These are phyloP conservation scores for Caenorhabditis sp. DNA, from an alignment of 2,888 invertebrate genomes.

Conservation along the genomic window DNA sequence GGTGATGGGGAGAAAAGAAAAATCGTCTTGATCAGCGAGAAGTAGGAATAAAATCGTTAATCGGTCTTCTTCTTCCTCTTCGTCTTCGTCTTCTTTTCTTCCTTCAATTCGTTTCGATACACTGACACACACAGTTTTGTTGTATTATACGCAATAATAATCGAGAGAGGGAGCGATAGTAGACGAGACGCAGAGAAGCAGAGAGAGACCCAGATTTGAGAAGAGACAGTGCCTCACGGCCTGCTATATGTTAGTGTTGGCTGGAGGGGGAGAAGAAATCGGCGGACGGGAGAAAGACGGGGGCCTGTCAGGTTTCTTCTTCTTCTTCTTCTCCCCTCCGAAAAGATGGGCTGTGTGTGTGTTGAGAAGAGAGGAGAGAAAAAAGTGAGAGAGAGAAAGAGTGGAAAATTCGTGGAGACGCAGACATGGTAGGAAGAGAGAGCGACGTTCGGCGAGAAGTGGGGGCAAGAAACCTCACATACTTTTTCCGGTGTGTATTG, in stretches of 20 bases:
- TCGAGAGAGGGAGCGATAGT: conserved; percentile 14
- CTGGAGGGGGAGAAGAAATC: conserved; percentile 23
- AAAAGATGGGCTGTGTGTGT: conserved; percentile 23
- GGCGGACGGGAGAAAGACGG: not conserved
- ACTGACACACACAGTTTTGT: conserved; percentile 26
- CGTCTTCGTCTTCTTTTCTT: not conserved
- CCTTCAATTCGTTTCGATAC: not conserved
- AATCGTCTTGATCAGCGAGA: conserved; percentile 4
- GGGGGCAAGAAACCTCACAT: not conserved
- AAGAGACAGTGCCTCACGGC: conserved; percentile 22
- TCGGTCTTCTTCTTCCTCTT: conserved; percentile 27
- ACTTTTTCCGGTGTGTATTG: not conserved
- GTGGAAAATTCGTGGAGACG: not conserved
- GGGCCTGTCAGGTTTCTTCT: conserved; percentile 29
- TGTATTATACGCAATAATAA: conserved; percentile 37
- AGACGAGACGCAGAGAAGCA: not conserved
- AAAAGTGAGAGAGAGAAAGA: not conserved
- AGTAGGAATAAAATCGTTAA: conserved; percentile 27
- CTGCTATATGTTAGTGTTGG: not conserved
- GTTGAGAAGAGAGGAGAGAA: not conserved
- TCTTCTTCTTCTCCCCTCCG: not conserved
- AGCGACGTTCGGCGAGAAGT: conserved; percentile 31
- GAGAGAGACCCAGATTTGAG: not conserved
- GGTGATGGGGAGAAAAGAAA: not conserved
- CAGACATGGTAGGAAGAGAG: conserved; percentile 12